phyloP scores from a whole-genome alignment of 64 coral and sea anemone species.

The Stylophora pistillata region DNA sequence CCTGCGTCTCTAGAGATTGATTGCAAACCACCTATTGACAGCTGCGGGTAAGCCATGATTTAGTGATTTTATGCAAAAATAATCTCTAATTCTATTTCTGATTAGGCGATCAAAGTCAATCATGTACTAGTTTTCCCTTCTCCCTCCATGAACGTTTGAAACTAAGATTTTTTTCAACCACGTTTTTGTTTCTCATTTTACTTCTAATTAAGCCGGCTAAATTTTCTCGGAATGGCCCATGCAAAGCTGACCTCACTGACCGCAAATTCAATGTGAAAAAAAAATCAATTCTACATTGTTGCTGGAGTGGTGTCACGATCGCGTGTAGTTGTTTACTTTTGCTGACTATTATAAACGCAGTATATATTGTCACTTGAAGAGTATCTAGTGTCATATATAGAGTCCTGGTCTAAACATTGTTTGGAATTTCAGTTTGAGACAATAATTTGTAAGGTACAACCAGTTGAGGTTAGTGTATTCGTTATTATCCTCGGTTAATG shows the following conservation, averaged over 20 bases:
- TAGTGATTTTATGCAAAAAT: no score
- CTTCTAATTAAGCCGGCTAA: no score
- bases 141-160: no score
- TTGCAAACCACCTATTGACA: no score
- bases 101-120: no score
- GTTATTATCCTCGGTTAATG: neutral
- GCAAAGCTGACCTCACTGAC: constrained; percentile 7
- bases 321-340: constrained; percentile 14
- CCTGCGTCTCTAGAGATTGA: no score
- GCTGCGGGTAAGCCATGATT: no score
- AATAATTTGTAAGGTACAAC: neutral
- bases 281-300: neutral
- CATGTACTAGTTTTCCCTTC: no score
- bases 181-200: no score
- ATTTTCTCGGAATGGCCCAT: neutral
- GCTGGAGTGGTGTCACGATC: neutral
- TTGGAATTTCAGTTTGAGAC: neutral
- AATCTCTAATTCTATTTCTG: no score
- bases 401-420: neutral
- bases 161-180: no score
- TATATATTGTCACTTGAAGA: neutral
- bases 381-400: neutral
- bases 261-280: constrained; percentile 2
- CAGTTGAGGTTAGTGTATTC: neutral
- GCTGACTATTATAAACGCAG: neutral